Evolutionary conservation across 2,113 vertebrate species (phyloP).

Genomic region (Pteropus alecto): DNA sequence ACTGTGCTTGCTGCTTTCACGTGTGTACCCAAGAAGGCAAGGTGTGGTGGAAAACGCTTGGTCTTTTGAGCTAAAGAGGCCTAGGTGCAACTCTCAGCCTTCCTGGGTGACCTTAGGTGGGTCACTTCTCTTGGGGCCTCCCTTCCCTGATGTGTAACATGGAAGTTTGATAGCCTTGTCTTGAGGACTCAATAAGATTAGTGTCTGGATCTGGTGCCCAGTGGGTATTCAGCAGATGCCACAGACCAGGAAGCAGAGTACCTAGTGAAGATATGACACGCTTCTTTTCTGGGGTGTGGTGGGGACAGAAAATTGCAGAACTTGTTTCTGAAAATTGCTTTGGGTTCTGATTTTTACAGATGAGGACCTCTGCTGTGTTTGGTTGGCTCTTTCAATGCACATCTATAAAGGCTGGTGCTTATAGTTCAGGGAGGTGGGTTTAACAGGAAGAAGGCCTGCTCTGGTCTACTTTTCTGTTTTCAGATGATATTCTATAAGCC

Average conservation of each 20-base stretch:
- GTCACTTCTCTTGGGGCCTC: not conserved
- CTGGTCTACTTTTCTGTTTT: not conserved
- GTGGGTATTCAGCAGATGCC: not conserved
- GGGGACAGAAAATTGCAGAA: not conserved
- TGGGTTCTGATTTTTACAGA: not conserved
- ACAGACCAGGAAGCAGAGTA: not conserved
- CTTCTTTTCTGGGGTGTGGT: not conserved
- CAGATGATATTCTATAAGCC: not conserved
- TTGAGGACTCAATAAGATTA: not conserved
- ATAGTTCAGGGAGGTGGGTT: not conserved
- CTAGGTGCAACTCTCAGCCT: not conserved
- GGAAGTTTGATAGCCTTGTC: not conserved
- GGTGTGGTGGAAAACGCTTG: not conserved
- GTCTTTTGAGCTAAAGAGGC: not conserved
- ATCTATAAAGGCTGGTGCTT: not conserved
- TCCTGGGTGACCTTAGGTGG: not conserved
- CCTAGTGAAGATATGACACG: fast-evolving
- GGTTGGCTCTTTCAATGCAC: fast-evolving
- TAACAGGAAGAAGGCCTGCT: not conserved
- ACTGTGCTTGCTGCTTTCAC: not conserved
- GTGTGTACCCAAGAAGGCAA: fast-evolving
- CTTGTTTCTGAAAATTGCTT: not conserved
- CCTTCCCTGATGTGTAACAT: too few relatives aligned
- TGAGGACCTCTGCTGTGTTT: not conserved
- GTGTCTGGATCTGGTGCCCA: not conserved